Base-by-base conservation (phyloP, 2,888 invertebrate genomes). In the Ormyrus rosae region DNA sequence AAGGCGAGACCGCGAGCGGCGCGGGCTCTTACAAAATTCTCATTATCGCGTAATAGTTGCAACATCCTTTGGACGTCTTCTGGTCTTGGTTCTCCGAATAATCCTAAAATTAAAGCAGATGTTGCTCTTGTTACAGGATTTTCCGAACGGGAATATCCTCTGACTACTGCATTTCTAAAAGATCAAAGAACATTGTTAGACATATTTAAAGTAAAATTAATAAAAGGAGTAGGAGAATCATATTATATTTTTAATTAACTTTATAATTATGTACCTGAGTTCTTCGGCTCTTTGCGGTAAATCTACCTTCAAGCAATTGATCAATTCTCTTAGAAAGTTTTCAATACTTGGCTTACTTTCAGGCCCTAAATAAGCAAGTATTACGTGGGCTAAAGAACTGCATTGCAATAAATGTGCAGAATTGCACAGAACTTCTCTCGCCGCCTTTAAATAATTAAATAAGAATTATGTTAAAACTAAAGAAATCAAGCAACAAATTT, bases 91-190 rank as follows among this genome's bases (percentile, higher is more conserved):
- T 84, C 83, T 10, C 87, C 87, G 53, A 88, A 89, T 10, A 88
- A 81, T 11, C 90, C 90, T 61, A 90, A 84, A 80, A 90, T 87
- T 13, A 89, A 68, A 0, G 89, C 89, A 0, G 89, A 86, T 0
- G 88, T 89, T 2, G 89, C 86, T 73, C 89, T 84, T 0, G 86
- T 87, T 6, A 85, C 77, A 5, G 83, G 68, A 53, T 86, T 86
- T 77, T 89, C 90, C 8, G 90, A 89, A 78, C 87, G 87, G 4
- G 89, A 89, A 58, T 90, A 90, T n/a, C 90, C 89, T 71, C 88
- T 84, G 0, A 87, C 88, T 5, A 88, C 86, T 6, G 89, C 85
- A 75, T 89, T 89, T 79, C 89, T 89, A 77, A 34, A 67, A 73
- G 69, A 68, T 68, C 6, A 46, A 65, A 73, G 48, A 45, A 53